Base-by-base conservation (phyloP, 2,888 invertebrate species). In the Phengaris alcon region DNA sequence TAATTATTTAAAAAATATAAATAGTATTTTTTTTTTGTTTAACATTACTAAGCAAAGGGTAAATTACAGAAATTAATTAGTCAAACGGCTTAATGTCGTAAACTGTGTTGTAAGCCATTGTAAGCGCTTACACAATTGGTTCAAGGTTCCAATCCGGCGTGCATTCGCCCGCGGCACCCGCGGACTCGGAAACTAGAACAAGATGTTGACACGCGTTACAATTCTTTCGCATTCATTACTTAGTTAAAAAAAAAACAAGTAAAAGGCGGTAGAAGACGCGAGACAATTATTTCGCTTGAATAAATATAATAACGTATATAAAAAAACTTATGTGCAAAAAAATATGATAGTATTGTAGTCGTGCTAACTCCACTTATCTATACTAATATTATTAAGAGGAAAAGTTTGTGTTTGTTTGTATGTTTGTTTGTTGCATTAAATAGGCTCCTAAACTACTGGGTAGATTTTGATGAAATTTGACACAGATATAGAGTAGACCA, bases 111-210 rank as follows among this genome's bases (percentile, higher is more conserved):
- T 89, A 93, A 93, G 87, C 89, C 86, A 92, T 91, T 91, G 91
- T 91, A 85, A 85, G 83, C 82, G 86, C 88, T 93, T 92, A 90
- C 92, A 88, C 93, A 93, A 93, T 83, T 93, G 91, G 92, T 91
- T 92, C 93, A 93, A 93, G 93, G 93, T 91, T 91, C 86, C 84
- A 81, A 83, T 86, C 87, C 85, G 82, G 85, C 87, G 88, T 90
- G 88, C 93, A 88, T 88, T 92, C 90, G 91, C 89, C 90, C 82
- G 84, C 90, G 91, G 92, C 90, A 90, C 89, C 90, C 82, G 84
- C 90, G 91, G 92, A 92, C 90, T 83, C 90, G 91, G 90, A 90
- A 90, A 91, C 88, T 87, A 86, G 82, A 84, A 79, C 75, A 51
- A 75, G 75, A 68, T 73, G 75, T 76, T 74, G 54, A 75, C 73